A percentile compares a stretch with the other conserved stretches of the same genome.
Evolutionary conservation across 2,113 vertebrate genomes (phyloP).

Genomic region (Charadrius vociferus): DNA sequence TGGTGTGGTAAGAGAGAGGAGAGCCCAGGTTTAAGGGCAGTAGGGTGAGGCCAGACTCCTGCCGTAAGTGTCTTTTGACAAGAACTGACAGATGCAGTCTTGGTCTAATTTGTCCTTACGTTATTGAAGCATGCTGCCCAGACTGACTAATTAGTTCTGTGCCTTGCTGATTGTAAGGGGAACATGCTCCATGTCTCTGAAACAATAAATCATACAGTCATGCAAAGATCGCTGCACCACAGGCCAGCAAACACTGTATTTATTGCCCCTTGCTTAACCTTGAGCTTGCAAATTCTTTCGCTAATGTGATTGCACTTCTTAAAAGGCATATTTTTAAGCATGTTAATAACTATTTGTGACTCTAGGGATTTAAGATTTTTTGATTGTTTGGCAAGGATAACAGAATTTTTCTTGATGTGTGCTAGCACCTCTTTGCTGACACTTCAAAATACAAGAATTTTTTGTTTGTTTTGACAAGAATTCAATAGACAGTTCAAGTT

Average conservation of each 20-base stretch:
- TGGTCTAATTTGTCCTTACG: not conserved
- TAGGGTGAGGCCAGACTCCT: rapidly evolving
- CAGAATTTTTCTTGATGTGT: not conserved
- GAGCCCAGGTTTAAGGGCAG: not conserved
- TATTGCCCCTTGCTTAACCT: not conserved
- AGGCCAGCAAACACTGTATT: not conserved
- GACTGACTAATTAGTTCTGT: not conserved
- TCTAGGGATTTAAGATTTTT: not conserved
- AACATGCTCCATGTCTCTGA: not conserved
- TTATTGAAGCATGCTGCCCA: not conserved
- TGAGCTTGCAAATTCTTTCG: not conserved
- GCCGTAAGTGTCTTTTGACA: not conserved
- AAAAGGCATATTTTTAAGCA: not conserved
- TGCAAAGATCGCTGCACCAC: rapidly evolving
- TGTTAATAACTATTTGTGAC: not conserved
- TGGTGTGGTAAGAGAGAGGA: not conserved
- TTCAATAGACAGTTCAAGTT: not conserved
- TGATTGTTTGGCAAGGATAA: not conserved
- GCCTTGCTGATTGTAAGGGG: not conserved
- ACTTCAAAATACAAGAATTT: not conserved
- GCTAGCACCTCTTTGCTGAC: not conserved
- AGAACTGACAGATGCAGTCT: not conserved
- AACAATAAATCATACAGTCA: not conserved
- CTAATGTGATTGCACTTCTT: not conserved
- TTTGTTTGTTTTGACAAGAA: not conserved